These are phyloP conservation scores for Malacoctenus gilli DNA, from an alignment of 2,797 vertebrate species.

Conservation along the genomic window DNA sequence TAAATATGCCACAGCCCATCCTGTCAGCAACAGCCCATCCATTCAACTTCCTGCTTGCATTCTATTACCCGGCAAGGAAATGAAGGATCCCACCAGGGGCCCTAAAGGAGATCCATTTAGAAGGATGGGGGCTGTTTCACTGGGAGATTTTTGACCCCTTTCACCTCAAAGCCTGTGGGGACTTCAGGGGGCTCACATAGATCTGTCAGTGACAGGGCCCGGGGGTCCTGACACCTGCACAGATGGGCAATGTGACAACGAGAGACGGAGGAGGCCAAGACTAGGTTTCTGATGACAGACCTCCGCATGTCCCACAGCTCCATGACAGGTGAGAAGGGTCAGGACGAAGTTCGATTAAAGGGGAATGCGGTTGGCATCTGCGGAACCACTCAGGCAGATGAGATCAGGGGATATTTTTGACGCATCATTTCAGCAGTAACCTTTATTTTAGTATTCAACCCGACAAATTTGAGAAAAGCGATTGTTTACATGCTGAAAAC, in stretches of 20 bases:
- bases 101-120: slow-evolving; percentile 68
- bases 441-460: too few species aligned
- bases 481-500: too few species aligned
- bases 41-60: slow-evolving; percentile 56
- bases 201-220: slow-evolving; percentile 53
- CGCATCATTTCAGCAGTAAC: too few species aligned
- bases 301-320: slow-evolving; percentile 46
- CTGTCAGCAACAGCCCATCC: slow-evolving; percentile 55
- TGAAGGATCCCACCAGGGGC: slow-evolving; percentile 62
- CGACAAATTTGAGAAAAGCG: slow-evolving; percentile 74
- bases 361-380: slow-evolving; percentile 6
- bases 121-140: slow-evolving; percentile 38
- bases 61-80: slow-evolving; percentile 63
- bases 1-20: slow-evolving; percentile 62
- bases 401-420: too few species aligned
- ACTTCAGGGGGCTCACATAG: slow-evolving; percentile 42
- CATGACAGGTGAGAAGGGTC: slow-evolving; percentile 44
- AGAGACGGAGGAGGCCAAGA: slow-evolving; percentile 46
- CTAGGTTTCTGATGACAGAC: slow-evolving; percentile 57
- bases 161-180: slow-evolving; percentile 59
- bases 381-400: not conserved
- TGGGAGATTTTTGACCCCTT: slow-evolving; percentile 58
- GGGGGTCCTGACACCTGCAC: slow-evolving; percentile 61
- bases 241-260: slow-evolving; percentile 52
- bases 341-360: slow-evolving; percentile 9